Evolutionary conservation across 2,797 vertebrate genomes (phyloP), one percentile per base, ranked within the genome.

Genomic region (Megaceryle alcyon): DNA sequence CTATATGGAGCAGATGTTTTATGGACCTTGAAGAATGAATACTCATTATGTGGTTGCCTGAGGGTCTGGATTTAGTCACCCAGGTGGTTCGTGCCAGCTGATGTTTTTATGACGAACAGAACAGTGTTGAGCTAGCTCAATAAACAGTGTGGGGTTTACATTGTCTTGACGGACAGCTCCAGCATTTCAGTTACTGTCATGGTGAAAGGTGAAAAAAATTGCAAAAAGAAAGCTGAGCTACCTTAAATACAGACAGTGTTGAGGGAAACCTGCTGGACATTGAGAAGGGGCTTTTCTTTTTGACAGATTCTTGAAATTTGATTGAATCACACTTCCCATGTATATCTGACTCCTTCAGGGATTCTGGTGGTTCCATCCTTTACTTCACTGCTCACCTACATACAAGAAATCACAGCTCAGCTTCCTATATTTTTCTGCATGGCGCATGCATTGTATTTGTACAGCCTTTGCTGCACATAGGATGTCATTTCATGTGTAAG

Each of bases 21-120:
- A 26, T 35, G 22, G 51, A 44, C 66, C 64, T 79, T 66, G 75
- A 88, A 92, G 86, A 90, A 69, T 84, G 81, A 92, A 35, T 56
- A 43, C 80, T 94, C 80, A 90, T 97, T 95, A 82, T 48, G 8
- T 43, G 54, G 46, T 70, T 92, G 92, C 90, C 75, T 84, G 73
- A 70, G 95, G 94, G 88, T 84, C 78, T 82, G 60, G 53, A 71
- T 94, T 88, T 92, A 84, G 80, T 90, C 80, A 82, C 29, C 59
- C 59, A 83, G 77, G 59, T 82, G 86, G 21, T 66, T 90, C 2
- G 8, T 88, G 77, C 84, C 77, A 95, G 66, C 39, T 60, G 64
- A 77, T 73, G 39, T 44, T 88, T 92, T 84, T 51, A 86, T 73
- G 73, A 95, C 88, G 79, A 92, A 90, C 66, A 76, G 66, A 31